phyloP scores from a whole-genome alignment of 2,888 invertebrate species.

The Dynastes grantii region DNA sequence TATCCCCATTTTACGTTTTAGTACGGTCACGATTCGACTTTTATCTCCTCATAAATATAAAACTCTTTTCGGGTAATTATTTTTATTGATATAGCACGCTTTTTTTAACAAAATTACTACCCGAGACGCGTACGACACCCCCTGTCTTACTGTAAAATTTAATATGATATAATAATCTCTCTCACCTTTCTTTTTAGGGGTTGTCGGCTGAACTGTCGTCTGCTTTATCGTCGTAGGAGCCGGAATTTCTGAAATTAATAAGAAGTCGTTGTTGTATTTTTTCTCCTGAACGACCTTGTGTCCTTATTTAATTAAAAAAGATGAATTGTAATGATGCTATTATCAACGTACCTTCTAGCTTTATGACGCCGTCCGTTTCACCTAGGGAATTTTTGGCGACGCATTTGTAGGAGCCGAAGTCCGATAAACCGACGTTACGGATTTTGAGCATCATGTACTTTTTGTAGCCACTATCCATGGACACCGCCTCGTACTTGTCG shows the following conservation, averaged over 20 bases:
- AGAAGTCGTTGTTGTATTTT: slow-evolving; percentile 11
- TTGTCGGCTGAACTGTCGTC: slow-evolving; percentile 75
- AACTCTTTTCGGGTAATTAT: slow-evolving; percentile 12
- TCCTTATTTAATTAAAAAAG: slow-evolving; percentile 48
- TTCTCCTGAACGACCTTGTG: background rate
- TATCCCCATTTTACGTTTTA: background rate
- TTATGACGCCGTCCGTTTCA: slow-evolving; percentile 91
- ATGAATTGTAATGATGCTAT: slow-evolving; percentile 63
- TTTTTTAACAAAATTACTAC: slow-evolving; percentile 10
- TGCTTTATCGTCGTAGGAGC: slow-evolving; percentile 85
- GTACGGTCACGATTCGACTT: background rate
- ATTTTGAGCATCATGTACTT: slow-evolving; percentile 94
- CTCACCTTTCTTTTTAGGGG: slow-evolving; percentile 79
- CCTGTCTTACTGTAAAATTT: slow-evolving; percentile 6
- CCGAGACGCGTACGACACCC: background rate
- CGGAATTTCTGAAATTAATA: slow-evolving; percentile 82
- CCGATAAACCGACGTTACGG: slow-evolving; percentile 82
- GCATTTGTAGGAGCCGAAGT: slow-evolving; percentile 92
- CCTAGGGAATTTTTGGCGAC: slow-evolving; percentile 94
- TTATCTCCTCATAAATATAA: slow-evolving; percentile 13
- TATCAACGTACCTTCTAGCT: slow-evolving; percentile 82
- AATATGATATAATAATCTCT: slow-evolving; percentile 43
- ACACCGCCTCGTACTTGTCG: slow-evolving; percentile 89
- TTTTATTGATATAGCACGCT: slow-evolving; percentile 20
- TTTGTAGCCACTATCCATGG: slow-evolving; percentile 89